Conservation (phyloP, 1,140 invertebrate species). For the Bicyclus anynana region DNA sequence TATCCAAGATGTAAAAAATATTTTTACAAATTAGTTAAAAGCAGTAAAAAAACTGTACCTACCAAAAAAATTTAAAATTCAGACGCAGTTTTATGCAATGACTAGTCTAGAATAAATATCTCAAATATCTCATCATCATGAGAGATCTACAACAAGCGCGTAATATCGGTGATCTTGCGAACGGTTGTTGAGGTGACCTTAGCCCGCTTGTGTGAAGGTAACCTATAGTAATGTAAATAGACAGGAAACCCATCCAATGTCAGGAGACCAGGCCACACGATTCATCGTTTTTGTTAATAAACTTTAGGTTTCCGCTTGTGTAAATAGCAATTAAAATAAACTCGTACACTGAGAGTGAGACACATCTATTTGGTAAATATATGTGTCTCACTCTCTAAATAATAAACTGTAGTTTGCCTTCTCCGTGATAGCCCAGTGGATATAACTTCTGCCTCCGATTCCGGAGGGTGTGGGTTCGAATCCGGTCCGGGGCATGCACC, state of each 20-base stretch:
- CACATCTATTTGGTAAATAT: too few relatives aligned
- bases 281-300: constrained; percentile 14
- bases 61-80: too few relatives aligned
- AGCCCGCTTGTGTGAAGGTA: constrained; percentile 69
- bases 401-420: too few relatives aligned
- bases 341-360: too few relatives aligned
- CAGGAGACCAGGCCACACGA: constrained; percentile 39
- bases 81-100: neutral
- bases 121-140: neutral
- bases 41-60: too few relatives aligned
- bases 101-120: neutral
- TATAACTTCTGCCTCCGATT: too few relatives aligned
- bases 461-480: too few relatives aligned
- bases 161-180: constrained; percentile 41
- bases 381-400: too few relatives aligned
- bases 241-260: constrained; percentile 67
- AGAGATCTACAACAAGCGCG: neutral
- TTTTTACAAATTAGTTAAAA: too few relatives aligned
- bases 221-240: constrained; percentile 66
- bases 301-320: neutral
- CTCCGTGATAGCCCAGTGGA: too few relatives aligned
- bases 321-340: neutral
- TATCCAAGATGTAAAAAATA: too few relatives aligned
- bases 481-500: too few relatives aligned
- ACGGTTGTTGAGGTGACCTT: constrained; percentile 48